Conservation (phyloP, 2,797 vertebrate genomes). For the Muscicapa comitata region DNA sequence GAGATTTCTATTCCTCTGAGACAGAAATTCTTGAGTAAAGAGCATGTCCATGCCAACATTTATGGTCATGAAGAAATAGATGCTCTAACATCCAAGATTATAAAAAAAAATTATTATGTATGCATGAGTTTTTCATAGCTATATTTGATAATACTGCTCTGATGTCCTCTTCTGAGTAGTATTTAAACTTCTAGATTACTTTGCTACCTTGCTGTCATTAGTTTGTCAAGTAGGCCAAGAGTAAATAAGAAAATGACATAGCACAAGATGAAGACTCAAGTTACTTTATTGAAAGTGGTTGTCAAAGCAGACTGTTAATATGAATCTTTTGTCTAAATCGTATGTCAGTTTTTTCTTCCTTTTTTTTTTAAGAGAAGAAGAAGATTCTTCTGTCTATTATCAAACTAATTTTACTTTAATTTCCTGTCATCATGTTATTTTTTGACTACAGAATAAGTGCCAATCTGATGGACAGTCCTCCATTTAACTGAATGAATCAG, state of each 20-base stretch:
- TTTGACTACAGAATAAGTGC: not conserved
- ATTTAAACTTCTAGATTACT: not conserved
- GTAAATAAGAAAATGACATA: not conserved
- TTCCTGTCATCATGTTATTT: not conserved
- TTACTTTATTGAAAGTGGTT: not conserved
- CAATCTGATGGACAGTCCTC: not conserved
- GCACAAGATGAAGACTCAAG: not conserved
- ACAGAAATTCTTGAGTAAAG: not conserved
- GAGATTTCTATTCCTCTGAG: not conserved
- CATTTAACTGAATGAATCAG: not conserved
- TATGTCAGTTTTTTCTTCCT: too few species aligned
- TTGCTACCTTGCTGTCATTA: not conserved
- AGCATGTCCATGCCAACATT: not conserved
- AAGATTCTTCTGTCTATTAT: not conserved
- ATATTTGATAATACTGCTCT: not conserved
- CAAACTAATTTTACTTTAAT: not conserved
- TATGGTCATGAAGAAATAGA: not conserved
- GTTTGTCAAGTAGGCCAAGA: not conserved
- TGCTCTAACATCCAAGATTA: not conserved
- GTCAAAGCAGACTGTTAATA: not conserved
- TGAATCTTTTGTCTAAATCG: not conserved
- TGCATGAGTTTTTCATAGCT: rapidly evolving
- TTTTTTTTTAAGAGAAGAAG: not conserved
- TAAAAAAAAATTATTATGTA: not conserved
- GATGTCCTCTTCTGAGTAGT: not conserved